Evolutionary conservation across 1,140 invertebrate genomes (phyloP), one percentile per base, ranked within the genome.

Genomic region (Metaphire vulgaris): DNA sequence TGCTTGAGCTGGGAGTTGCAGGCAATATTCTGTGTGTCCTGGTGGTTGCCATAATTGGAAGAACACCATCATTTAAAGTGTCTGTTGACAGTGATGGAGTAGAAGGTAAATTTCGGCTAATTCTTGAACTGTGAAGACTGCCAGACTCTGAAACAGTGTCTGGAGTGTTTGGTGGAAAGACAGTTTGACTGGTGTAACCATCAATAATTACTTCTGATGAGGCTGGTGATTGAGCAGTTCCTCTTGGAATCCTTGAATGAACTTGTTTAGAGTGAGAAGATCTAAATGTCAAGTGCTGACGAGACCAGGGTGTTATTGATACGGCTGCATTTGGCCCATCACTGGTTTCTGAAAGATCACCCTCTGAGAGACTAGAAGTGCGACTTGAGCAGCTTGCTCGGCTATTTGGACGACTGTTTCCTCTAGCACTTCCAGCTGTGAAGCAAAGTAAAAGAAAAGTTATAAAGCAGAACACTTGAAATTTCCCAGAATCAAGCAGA

Each of bases 61-160:
- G 2, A n/a, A n/a, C 72, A 28, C 32, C 16, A 34, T 73, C 72
- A 33, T 34, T 73, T 26, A 73, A 21, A 34, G 72, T 73, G 15
- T 73, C 72, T 31, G 32, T 73, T 33, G 72, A 73, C 6, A 73
- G 41, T 1, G 72, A 73, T 15, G 72, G 72, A 34, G 72, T 73
- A 21, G 72, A n/a, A 2, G 72, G 72, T 0, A 73, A 34, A 34
- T 31, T 73, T n/a, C 72, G 32, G 41, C 72, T 73, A 28, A 73
- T 73, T n/a, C 72, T 73, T 33, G 72, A 73, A 73, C 72, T 73
- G 21, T n/a, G 2, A 6, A 28, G 33, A 64, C 72, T 73, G 41
- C 21, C 41, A 12, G 41, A 56, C 6, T 56, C 41, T 12, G 41
- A 56, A 21, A 56, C 21, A 12, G 41, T 56, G 41, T 56, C 41